phyloP scores from a whole-genome alignment of 1,140 invertebrate genomes.

The Drosophila nasuta region DNA sequence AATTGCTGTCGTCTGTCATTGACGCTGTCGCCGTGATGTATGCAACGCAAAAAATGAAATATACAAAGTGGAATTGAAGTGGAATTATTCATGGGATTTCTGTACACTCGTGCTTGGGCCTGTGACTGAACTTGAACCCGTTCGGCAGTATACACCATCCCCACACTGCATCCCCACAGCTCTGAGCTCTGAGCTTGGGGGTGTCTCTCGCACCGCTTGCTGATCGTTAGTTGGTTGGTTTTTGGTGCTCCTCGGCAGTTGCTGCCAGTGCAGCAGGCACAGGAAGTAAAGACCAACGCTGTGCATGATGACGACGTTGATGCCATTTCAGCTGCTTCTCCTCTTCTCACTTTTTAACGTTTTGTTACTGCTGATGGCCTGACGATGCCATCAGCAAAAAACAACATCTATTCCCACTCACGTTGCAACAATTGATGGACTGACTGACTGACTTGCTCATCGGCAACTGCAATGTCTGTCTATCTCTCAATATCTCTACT shows the following conservation, averaged over 20 bases:
- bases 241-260: constrained; percentile 47
- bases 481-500: constrained; percentile 31
- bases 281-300: constrained; percentile 61
- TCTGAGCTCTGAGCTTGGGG: neutral
- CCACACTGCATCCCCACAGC: neutral
- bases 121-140: constrained; percentile 24
- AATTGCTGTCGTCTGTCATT: constrained; percentile 68
- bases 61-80: constrained; percentile 80
- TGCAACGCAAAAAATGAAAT: constrained; percentile 75
- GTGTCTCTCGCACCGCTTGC: constrained; percentile 14
- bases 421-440: constrained; percentile 66
- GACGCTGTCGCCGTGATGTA: constrained; percentile 63
- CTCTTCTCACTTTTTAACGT: neutral
- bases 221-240: constrained; percentile 57
- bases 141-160: neutral
- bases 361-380: constrained; percentile 39
- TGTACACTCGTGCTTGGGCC: constrained; percentile 15
- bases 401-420: constrained; percentile 49
- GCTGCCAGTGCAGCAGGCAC: constrained; percentile 46
- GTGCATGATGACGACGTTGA: constrained; percentile 49
- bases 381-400: constrained; percentile 52
- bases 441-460: constrained; percentile 42
- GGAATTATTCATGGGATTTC: constrained; percentile 78
- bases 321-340: constrained; percentile 11
- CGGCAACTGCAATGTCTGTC: constrained; percentile 31